Conservation (phyloP, 1,140 invertebrate genomes). For the Drosophila nannoptera region DNA sequence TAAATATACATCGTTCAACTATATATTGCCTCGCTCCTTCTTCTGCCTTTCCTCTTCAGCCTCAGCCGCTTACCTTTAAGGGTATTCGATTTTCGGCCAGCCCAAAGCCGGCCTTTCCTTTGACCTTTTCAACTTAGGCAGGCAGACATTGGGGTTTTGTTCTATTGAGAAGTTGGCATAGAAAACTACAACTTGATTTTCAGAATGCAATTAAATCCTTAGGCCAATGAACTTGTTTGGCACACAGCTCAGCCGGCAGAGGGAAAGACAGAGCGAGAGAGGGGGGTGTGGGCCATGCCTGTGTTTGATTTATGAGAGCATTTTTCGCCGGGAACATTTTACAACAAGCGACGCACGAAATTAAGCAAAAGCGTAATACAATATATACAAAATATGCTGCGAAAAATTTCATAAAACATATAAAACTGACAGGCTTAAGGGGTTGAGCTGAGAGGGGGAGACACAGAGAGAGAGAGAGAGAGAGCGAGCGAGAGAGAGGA, state of each 20-base stretch:
- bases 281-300: conserved; percentile 45
- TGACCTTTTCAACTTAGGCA: conserved; percentile 60
- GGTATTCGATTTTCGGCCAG: neutral
- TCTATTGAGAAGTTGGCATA: conserved; percentile 60
- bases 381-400: conserved; percentile 71
- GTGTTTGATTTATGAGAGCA: conserved; percentile 72
- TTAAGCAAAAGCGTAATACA: conserved; percentile 67
- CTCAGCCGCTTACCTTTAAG: neutral
- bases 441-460: too few species aligned
- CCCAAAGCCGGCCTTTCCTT: conserved; percentile 8
- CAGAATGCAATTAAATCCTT: conserved; percentile 68
- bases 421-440: conserved; percentile 65
- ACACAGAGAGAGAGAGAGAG: too few species aligned
- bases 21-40: conserved; percentile 21
- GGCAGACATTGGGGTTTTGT: conserved; percentile 27
- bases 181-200: conserved; percentile 59
- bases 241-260: conserved; percentile 1
- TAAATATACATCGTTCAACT: neutral
- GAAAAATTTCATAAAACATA: conserved; percentile 73
- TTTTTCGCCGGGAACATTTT: conserved; percentile 50
- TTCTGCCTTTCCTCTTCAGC: neutral
- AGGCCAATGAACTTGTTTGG: conserved; percentile 68
- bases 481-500: neutral
- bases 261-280: neutral
- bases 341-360: conserved; percentile 56